Conservation (phyloP, 2,113 vertebrate genomes). For the Sprattus sprattus region DNA sequence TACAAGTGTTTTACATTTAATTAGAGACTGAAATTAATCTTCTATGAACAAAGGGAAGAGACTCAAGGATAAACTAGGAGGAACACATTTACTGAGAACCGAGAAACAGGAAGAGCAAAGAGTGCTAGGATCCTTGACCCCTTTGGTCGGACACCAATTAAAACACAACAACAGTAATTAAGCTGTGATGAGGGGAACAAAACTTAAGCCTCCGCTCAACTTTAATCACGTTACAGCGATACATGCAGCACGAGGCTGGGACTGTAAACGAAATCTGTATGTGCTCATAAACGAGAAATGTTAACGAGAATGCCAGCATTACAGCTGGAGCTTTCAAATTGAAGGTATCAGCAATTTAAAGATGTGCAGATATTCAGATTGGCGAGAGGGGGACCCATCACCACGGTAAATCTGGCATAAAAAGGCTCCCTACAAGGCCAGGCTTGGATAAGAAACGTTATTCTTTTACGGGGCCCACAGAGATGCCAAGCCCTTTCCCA, state of each 20-base stretch:
- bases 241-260: background rate
- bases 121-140: background rate
- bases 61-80: background rate
- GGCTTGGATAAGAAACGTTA: background rate
- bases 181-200: background rate
- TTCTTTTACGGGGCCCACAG: background rate
- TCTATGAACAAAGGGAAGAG: background rate
- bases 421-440: constrained; percentile 40
- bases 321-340: constrained; percentile 25
- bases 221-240: background rate
- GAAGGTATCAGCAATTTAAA: constrained; percentile 30
- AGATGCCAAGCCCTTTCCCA: constrained; percentile 57
- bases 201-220: background rate
- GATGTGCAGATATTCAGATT: constrained; percentile 47
- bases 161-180: background rate
- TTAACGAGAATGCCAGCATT: background rate
- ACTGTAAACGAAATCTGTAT: background rate
- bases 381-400: constrained; percentile 40
- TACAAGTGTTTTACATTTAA: background rate
- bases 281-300: background rate
- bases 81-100: background rate
- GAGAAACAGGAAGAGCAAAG: background rate
- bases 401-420: constrained; percentile 54
- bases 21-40: background rate
- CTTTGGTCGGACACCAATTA: background rate